These are phyloP conservation scores for Elachura formosa DNA, from an alignment of 2,113 vertebrate genomes.

Conservation along the genomic window DNA sequence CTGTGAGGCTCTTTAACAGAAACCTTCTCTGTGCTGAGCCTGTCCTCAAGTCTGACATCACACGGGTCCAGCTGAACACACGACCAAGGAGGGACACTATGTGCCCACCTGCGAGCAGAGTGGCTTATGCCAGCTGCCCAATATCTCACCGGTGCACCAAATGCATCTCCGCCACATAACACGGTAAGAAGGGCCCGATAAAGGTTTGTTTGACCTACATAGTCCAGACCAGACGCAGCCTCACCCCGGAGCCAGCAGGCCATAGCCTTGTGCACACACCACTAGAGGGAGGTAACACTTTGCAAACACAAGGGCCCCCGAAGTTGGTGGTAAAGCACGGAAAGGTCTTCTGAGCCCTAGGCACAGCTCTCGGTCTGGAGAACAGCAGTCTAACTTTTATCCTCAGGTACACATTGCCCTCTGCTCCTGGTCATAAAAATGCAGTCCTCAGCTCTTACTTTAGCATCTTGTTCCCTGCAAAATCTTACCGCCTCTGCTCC, in stretches of 20 bases:
- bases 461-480: background rate
- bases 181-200: background rate
- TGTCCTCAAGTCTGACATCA: background rate
- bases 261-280: background rate
- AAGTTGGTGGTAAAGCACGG: background rate
- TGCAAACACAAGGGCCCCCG: background rate
- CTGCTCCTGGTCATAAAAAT: background rate
- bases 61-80: fast-evolving
- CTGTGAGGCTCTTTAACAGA: background rate
- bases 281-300: constrained; percentile 47
- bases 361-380: background rate
- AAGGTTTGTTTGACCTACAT: background rate
- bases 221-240: background rate
- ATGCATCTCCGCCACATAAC: background rate
- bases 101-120: background rate
- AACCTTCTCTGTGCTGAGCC: background rate
- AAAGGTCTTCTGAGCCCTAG: background rate
- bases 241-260: background rate
- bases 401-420: background rate
- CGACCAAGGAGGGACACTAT: background rate
- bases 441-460: background rate
- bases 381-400: background rate
- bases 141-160: background rate
- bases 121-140: background rate
- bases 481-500: background rate